Percentiles rank a stretch among this genome's conserved stretches.
phyloP scores from a whole-genome alignment of 2,888 invertebrate species.

The Adela reaumurella region DNA sequence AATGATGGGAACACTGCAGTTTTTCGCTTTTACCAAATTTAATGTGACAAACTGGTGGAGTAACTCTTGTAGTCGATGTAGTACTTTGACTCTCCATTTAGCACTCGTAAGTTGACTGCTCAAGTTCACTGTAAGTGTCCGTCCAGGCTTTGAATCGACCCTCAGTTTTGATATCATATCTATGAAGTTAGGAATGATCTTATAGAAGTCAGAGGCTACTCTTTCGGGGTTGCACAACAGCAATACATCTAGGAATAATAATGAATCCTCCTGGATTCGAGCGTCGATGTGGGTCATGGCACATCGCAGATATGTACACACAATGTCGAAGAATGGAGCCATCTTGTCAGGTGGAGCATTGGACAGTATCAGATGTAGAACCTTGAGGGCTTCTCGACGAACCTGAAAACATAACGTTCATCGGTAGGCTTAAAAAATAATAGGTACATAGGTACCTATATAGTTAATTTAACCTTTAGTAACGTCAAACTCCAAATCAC shows the following conservation, averaged over 20 bases:
- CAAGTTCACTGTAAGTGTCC: conserved; percentile 67
- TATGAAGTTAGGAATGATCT: conserved; percentile 75
- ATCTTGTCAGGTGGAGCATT: conserved; percentile 45
- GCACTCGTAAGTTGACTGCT: conserved; percentile 70
- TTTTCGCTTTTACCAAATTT: conserved; percentile 20
- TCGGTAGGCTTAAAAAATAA: no score
- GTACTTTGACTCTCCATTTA: conserved; percentile 75
- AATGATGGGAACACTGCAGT: conserved; percentile 15
- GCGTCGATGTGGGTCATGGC: conserved; percentile 87
- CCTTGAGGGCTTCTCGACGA: conserved; percentile 54
- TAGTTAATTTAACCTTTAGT: neutral
- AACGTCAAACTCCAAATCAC: no score
- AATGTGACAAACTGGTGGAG: conserved; percentile 29
- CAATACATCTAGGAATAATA: conserved; percentile 75
- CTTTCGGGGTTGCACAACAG: conserved; percentile 63
- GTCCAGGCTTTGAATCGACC: conserved; percentile 60
- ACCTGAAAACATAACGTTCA: no score
- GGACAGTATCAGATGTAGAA: conserved; percentile 46
- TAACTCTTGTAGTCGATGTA: conserved; percentile 63
- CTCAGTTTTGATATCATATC: conserved; percentile 78
- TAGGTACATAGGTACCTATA: no score
- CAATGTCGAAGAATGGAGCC: conserved; percentile 70
- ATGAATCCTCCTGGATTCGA: conserved; percentile 78
- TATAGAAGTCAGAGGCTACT: conserved; percentile 63
- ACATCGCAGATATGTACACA: conserved; percentile 78